Evolutionary conservation across 2,797 vertebrate species (phyloP).

Genomic region (Sus cebifrons): DNA sequence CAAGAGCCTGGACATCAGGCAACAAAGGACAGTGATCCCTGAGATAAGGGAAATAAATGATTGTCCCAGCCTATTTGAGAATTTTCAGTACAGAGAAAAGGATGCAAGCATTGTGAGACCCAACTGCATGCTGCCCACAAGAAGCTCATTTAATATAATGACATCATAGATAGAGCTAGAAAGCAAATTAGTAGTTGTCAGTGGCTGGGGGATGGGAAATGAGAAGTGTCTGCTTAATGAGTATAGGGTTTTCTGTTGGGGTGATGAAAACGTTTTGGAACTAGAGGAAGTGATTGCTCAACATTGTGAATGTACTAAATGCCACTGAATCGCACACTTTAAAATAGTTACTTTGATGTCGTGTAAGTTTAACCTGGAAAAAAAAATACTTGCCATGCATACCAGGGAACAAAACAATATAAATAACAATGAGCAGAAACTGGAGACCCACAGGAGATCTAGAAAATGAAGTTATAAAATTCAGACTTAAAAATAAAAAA

Average conservation of each 20-base stretch:
- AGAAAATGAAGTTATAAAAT: conserved; percentile 23
- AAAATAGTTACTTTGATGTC: conserved; percentile 15
- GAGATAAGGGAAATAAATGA: not conserved
- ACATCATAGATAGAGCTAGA: not conserved
- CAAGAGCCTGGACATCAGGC: not conserved
- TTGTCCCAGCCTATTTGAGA: not conserved
- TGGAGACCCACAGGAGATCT: conserved; percentile 2
- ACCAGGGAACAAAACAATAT: not conserved
- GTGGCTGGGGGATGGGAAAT: not conserved
- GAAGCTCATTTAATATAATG: conserved; percentile 26
- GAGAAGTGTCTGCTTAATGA: not conserved
- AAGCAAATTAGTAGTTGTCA: not conserved
- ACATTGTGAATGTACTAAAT: not conserved
- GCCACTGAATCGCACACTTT: not conserved
- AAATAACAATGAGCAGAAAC: not conserved
- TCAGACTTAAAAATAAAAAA: conserved; percentile 24
- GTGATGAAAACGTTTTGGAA: conserved; percentile 34
- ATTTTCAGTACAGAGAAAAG: not conserved
- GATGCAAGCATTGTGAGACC: not conserved
- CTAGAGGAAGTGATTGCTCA: not conserved
- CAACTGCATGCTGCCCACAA: not conserved
- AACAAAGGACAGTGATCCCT: not conserved
- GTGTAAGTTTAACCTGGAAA: not conserved
- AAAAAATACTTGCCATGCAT: not conserved
- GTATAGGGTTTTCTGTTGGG: not conserved